Evolutionary conservation across 2,113 vertebrate genomes (phyloP).

Genomic region (Toxotes chatareus): DNA sequence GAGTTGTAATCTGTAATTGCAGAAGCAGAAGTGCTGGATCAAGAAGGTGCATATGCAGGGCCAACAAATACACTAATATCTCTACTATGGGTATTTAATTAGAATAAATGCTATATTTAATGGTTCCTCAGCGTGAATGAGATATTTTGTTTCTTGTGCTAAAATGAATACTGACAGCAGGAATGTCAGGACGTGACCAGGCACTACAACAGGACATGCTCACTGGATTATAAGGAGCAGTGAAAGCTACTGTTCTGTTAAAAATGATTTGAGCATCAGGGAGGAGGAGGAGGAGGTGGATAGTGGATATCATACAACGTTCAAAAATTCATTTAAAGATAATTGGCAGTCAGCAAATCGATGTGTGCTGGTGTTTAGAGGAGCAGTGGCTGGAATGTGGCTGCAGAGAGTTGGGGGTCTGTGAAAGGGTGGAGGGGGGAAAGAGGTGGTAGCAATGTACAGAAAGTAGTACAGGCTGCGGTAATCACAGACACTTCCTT

Average conservation of each 20-base stretch:
- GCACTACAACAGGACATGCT: conserved; percentile 32
- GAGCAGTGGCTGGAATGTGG: conserved; percentile 33
- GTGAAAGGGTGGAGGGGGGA: not conserved
- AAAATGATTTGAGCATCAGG: conserved; percentile 7
- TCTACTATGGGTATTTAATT: not conserved
- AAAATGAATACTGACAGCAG: conserved; percentile 62
- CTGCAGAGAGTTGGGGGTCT: conserved; percentile 1
- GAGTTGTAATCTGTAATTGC: not conserved
- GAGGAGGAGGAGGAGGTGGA: not conserved
- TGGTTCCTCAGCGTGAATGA: conserved; percentile 37
- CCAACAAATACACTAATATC: not conserved
- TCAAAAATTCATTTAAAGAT: conserved; percentile 26
- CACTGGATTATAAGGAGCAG: conserved; percentile 37
- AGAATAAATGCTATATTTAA: not conserved
- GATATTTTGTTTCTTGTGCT: conserved; percentile 16
- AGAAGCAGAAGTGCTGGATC: not conserved
- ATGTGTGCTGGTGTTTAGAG: conserved; percentile 13
- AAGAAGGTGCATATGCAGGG: not conserved
- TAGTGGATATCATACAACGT: not conserved
- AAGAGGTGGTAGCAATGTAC: conserved; percentile 36
- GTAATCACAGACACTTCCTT: conserved; percentile 81
- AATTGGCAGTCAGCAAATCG: conserved; percentile 3
- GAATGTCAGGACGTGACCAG: conserved; percentile 55
- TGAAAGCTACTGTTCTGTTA: conserved; percentile 27
- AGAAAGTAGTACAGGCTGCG: conserved; percentile 64